Conservation (phyloP, 2,888 invertebrate genomes). For the Rhingia campestris region DNA sequence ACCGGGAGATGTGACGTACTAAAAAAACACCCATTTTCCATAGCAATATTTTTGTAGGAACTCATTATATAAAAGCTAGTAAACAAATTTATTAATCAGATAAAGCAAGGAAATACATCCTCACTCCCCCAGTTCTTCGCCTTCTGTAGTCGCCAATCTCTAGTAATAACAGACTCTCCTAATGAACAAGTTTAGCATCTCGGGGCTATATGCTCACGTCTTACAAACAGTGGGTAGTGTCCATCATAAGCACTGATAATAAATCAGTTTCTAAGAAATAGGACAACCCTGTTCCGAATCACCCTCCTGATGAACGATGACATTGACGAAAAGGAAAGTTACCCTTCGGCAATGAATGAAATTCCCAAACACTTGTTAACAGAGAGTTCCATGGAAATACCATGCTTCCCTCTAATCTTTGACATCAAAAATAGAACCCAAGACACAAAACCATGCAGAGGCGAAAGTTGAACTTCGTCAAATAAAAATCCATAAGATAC, state of each 20-base stretch:
- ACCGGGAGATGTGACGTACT: too few species aligned
- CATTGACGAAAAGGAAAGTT: conserved; percentile 40
- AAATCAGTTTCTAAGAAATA: conserved; percentile 1
- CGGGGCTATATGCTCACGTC: not conserved
- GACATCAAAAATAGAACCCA: conserved; percentile 23
- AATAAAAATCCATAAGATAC: conserved; percentile 12
- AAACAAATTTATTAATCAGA: too few species aligned
- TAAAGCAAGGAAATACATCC: too few species aligned
- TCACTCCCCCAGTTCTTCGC: too few species aligned
- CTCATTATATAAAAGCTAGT: too few species aligned
- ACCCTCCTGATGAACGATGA: not conserved
- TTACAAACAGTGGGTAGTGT: not conserved
- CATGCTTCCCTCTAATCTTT: not conserved
- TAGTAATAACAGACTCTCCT: conserved; percentile 11
- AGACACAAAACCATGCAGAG: not conserved
- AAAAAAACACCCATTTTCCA: too few species aligned
- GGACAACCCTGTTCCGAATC: not conserved
- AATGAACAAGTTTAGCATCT: not conserved
- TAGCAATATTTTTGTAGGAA: too few species aligned
- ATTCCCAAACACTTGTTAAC: conserved; percentile 10
- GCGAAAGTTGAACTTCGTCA: conserved; percentile 29
- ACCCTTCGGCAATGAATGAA: conserved; percentile 1
- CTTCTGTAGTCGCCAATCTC: conserved; percentile 4
- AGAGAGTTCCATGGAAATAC: conserved; percentile 6
- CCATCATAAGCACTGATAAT: not conserved